These are phyloP conservation scores for Acanthaster planci DNA, from an alignment of 35 echinoderm and acorn worm genomes.

Conservation along the genomic window DNA sequence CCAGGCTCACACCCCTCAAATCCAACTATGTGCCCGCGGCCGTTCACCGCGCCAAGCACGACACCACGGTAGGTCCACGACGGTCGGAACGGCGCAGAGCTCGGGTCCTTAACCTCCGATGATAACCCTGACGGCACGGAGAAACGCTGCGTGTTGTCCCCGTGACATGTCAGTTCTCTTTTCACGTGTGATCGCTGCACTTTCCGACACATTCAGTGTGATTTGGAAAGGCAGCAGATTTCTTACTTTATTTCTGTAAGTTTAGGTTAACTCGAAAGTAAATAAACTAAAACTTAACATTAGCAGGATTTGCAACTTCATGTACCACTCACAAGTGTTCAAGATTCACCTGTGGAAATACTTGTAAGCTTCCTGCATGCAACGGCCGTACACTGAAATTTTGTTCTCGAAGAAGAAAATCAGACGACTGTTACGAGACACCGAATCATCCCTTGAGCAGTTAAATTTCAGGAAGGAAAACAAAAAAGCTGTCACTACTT, in stretches of 20 bases:
- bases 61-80: neutral
- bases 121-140: slow-evolving; percentile 2
- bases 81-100: slow-evolving; percentile 2
- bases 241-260: neutral
- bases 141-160: slow-evolving; percentile 2
- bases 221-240: neutral
- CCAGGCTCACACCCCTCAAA: neutral
- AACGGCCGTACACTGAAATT: neutral
- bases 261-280: neutral
- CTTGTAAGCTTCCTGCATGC: neutral
- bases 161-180: neutral
- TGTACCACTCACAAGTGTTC: neutral
- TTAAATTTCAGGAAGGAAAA: neutral
- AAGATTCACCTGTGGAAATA: neutral
- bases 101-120: slow-evolving; percentile 6
- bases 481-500: neutral
- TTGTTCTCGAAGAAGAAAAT: neutral
- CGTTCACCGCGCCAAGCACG: neutral
- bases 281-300: neutral
- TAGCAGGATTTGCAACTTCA: neutral
- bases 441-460: neutral
- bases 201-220: neutral
- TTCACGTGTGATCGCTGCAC: neutral
- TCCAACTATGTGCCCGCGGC: neutral
- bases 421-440: slow-evolving; percentile 1